Base-by-base conservation (phyloP, 2,113 vertebrate species). In the Sylvilagus bachmani region DNA sequence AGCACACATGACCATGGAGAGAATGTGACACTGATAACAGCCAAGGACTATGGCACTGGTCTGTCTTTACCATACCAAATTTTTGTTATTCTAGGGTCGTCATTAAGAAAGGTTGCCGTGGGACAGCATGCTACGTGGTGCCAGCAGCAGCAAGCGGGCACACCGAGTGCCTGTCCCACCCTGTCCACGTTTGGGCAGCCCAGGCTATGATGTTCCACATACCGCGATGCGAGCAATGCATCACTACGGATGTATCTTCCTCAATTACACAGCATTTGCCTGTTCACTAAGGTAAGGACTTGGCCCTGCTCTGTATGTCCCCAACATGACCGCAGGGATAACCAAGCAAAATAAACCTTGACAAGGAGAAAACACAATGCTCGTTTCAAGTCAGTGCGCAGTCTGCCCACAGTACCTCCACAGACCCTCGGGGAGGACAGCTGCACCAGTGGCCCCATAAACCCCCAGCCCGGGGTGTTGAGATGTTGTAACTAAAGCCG, bases 401-500 rank as follows among this genome's bases (percentile, higher is more conserved):
- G 53, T 88, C 86, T 92, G 71, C 33, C 17, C 33, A 73, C 0
- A 51, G 86, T 49, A 2, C 22, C 90, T 66, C 61, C 10, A 17
- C 67, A 27, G 81, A 93, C 87, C 95, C 81, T 86, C 82, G 80
- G 91, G 96, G 86, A 61, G 27, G 89, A 93, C 95, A 94, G 96
- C 87, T 94, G 97, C 86, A 90, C 11, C 69, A 6, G n/a, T 2
- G 38, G 93, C 64, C 90, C 85, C 96, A 92, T 90, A 62, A 92
- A 92, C 87, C 12, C 81, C 74, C 88, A 89, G 55, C 58, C 58
- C 87, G 58, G 29, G 87, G 77, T 93, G 95, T 16, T 96, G 90
- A 94, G 98, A 77, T 44, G 44, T 96, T 67, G 75, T 27, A 92
- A 16, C 91, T 77, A 55, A 98, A 85, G 49, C 89, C 93, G 16